Percentiles rank a stretch among this genome's conserved stretches.
phyloP scores from a whole-genome alignment of 2,888 invertebrate genomes.

The Auanema freiburgensis region DNA sequence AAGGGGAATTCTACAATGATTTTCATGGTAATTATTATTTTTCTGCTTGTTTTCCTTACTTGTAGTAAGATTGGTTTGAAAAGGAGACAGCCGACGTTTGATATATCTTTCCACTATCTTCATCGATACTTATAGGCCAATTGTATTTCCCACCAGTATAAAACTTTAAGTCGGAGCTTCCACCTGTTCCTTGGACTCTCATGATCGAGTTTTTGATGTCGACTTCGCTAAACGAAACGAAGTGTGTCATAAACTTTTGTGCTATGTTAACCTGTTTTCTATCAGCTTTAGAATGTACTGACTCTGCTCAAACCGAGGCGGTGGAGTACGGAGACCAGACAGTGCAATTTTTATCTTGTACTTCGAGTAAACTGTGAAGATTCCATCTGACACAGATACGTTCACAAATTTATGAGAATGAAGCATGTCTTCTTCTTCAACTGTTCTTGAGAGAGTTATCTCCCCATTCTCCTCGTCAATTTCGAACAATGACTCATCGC shows the following conservation, averaged over 20 bases:
- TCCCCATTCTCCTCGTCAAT: slow-evolving; percentile 44
- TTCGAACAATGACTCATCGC: slow-evolving; percentile 54
- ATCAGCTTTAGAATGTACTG: slow-evolving; percentile 18
- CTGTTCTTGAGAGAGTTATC: slow-evolving; percentile 28
- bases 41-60: too few species aligned
- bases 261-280: slow-evolving; percentile 17
- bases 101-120: slow-evolving; percentile 43
- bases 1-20: slow-evolving; percentile 16
- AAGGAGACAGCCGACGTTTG: slow-evolving; percentile 36
- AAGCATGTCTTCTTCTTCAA: slow-evolving; percentile 48
- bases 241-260: not conserved
- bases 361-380: slow-evolving; percentile 82
- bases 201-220: slow-evolving; percentile 41
- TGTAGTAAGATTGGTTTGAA: slow-evolving; percentile 7
- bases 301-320: slow-evolving; percentile 49
- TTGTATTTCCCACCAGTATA: slow-evolving; percentile 10
- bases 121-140: slow-evolving; percentile 53
- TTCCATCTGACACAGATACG: slow-evolving; percentile 91
- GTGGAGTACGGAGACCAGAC: slow-evolving; percentile 31
- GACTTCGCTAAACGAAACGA: slow-evolving; percentile 28
- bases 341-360: slow-evolving; percentile 62
- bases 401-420: slow-evolving; percentile 72
- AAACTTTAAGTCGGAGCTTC: slow-evolving; percentile 71
- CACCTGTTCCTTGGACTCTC: slow-evolving; percentile 40
- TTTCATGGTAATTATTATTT: not conserved